phyloP scores from a whole-genome alignment of 2,888 invertebrate genomes.

The Tenthredo distinguenda region DNA sequence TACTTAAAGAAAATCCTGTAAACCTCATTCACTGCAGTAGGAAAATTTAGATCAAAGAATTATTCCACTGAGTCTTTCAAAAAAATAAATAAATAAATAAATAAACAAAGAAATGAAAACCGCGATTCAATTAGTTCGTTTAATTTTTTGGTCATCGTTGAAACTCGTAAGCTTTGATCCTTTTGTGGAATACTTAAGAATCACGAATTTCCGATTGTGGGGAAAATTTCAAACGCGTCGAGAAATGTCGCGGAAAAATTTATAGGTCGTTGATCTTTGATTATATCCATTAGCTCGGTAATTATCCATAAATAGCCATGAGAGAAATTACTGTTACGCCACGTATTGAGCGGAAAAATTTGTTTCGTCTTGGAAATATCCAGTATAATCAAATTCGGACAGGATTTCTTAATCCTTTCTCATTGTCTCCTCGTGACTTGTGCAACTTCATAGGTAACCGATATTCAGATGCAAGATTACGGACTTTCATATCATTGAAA shows the following conservation, averaged over 20 bases:
- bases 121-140: not conserved
- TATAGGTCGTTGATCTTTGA: slow-evolving; percentile 1
- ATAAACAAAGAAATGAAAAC: not conserved
- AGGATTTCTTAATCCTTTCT: not conserved
- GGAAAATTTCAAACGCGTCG: not conserved
- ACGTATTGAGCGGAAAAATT: not conserved
- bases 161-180: no score
- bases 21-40: not conserved
- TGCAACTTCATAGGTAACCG: not conserved
- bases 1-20: not conserved
- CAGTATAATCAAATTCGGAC: not conserved
- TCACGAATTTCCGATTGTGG: not conserved
- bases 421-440: not conserved
- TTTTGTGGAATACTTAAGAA: no score
- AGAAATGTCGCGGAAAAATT: no score
- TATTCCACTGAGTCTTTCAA: not conserved
- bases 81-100: not conserved
- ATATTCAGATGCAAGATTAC: no score
- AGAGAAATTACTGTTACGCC: slow-evolving; percentile 9
- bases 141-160: no score
- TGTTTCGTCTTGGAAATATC: not conserved
- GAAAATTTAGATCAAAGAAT: not conserved
- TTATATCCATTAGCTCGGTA: not conserved
- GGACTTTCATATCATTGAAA: no score
- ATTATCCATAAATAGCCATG: slow-evolving; percentile 5